Conservation (phyloP, 2,888 invertebrate genomes). For the Unio delphinus region DNA sequence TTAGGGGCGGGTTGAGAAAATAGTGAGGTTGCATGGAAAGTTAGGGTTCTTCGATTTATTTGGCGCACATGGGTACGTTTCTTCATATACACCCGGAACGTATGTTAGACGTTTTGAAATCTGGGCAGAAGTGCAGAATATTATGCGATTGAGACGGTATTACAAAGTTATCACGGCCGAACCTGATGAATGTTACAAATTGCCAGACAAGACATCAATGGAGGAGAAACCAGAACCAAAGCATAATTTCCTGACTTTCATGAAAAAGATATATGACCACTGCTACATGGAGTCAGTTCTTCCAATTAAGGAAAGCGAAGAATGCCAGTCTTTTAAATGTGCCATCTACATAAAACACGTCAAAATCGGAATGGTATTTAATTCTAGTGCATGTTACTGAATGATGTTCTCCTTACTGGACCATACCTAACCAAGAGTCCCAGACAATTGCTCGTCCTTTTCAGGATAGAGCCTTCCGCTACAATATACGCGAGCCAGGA, state of each 20-base stretch:
- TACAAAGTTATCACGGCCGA: slow-evolving; percentile 10
- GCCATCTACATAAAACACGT: too few relatives aligned
- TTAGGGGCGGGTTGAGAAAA: background rate
- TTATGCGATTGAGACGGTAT: slow-evolving; percentile 17
- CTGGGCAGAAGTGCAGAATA: slow-evolving; percentile 15
- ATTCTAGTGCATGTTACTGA: slow-evolving; percentile 1
- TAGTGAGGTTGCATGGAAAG: background rate
- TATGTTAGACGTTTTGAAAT: slow-evolving; percentile 9
- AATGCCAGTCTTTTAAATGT: too few relatives aligned
- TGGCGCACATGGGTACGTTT: background rate
- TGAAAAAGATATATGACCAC: too few relatives aligned
- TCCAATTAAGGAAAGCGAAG: too few relatives aligned
- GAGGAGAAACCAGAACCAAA: too few relatives aligned
- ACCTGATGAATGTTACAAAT: slow-evolving; percentile 18
- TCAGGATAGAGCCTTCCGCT: slow-evolving; percentile 3
- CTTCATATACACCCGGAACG: slow-evolving; percentile 8
- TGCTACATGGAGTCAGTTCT: too few relatives aligned
- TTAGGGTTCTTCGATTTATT: slow-evolving; percentile 4
- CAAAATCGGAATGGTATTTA: too few relatives aligned
- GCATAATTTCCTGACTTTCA: too few relatives aligned
- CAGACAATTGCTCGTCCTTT: slow-evolving; percentile 1
- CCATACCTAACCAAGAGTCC: slow-evolving; percentile 14
- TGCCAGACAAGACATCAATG: slow-evolving; percentile 9
- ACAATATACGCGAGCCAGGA: slow-evolving; percentile 1
- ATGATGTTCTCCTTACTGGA: slow-evolving; percentile 7